Base-by-base conservation (phyloP, 2,888 invertebrate genomes). In the Orthosia gothica region DNA sequence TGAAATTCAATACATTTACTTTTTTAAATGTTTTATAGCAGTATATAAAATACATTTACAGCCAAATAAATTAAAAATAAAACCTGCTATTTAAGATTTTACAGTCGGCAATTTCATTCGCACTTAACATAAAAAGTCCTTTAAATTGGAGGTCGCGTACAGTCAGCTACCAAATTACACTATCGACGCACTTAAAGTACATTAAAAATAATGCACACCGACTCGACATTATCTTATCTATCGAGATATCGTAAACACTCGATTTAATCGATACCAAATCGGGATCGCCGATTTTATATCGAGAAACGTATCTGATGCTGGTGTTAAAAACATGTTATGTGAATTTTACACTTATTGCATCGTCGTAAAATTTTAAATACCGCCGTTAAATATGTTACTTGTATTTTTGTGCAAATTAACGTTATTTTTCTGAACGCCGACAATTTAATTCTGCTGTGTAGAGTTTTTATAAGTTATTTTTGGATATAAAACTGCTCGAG, bases 111-210 rank as follows among this genome's bases (percentile, higher is more conserved):
- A 64, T 74, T 81, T 76, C 47, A 72, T 63, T 70, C 45, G 71
- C 65, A 82, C 62, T 85, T 78, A 74, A 76, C 71, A 84, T 72
- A 82, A 85, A 84, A 81, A 80, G n/a, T 74, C 32, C 55, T 73
- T 84, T 72, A 67, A 70, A 70, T 58, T 49, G 76, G 82, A 79
- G 77, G 77, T 68, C 70, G 23, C 9, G 76, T 76, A 82, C 85
- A 76, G 63, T 83, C 76, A 32, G 87, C 87, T 87, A 83, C 87
- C 88, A 86, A 84, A 86, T 86, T 87, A 87, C 88, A 87, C 88
- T 87, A 81, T 79, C 66, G 18, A 70, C 58, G 71, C 71, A 79
- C 70, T 86, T 85, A 75, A 74, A 75, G 65, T 62, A 75, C 79
- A 79, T 84, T 86, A 76, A 84, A 84, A 84, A 77, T 76, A 82